Evolutionary conservation across 2,797 vertebrate genomes (phyloP).

Genomic region (Pipistrellus pygmaeus): DNA sequence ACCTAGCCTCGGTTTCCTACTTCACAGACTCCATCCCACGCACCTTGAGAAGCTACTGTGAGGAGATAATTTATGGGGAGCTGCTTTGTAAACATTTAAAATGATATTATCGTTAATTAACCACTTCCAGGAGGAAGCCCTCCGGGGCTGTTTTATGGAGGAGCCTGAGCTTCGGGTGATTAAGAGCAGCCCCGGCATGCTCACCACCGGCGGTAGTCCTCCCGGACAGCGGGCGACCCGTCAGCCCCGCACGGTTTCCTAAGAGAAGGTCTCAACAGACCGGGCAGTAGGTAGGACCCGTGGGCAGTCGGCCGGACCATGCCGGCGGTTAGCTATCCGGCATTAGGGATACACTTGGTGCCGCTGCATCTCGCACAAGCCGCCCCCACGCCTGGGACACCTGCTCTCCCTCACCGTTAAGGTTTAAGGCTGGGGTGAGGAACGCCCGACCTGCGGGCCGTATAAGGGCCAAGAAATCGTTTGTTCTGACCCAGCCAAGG

Average conservation of each 20-base stretch:
- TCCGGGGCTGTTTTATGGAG: conserved; percentile 64
- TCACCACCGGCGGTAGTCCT: not conserved
- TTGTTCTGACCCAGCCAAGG: no score
- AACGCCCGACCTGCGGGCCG: no score
- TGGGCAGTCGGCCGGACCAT: rapidly evolving
- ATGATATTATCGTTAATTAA: conserved; percentile 76
- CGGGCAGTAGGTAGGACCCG: rapidly evolving
- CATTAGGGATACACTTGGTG: not conserved
- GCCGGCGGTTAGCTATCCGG: not conserved
- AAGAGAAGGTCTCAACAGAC: not conserved
- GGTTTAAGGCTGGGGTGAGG: not conserved
- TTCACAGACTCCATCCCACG: not conserved
- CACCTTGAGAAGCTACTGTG: not conserved
- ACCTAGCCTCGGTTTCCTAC: not conserved
- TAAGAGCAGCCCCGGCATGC: not conserved
- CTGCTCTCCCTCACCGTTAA: not conserved
- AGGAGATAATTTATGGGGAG: conserved; percentile 56
- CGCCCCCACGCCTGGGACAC: not conserved
- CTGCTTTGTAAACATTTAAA: conserved; percentile 74
- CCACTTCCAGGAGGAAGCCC: conserved; percentile 76
- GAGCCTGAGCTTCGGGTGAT: conserved; percentile 21
- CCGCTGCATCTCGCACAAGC: not conserved
- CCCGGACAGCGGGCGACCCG: not conserved
- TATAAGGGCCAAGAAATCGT: no score
- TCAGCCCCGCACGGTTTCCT: not conserved